A percentile compares a stretch with the other conserved stretches of the same genome.
Evolutionary conservation across 2,797 vertebrate genomes (phyloP).

Genomic region (Bovichtus diacanthus): DNA sequence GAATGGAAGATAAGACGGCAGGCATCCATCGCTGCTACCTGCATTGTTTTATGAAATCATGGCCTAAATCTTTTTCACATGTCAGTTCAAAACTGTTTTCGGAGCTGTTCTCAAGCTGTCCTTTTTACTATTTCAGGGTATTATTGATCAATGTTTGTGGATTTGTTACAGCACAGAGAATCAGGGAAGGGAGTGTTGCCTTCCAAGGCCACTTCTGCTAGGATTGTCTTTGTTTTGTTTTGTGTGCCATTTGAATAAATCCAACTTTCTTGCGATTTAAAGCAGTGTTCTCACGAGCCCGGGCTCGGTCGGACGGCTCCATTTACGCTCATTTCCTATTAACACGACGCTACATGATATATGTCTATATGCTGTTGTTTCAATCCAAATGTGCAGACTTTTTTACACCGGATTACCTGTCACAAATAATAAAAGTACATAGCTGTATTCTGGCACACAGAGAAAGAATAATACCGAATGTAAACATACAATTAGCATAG

Average conservation of each 20-base stretch:
- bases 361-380: not conserved
- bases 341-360: not conserved
- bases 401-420: not conserved
- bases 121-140: constrained; percentile 1
- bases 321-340: not conserved
- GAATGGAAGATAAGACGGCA: constrained; percentile 57
- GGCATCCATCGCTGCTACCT: constrained; percentile 44
- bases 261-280: constrained; percentile 3
- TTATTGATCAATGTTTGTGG: not conserved
- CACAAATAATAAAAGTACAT: not conserved
- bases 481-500: not conserved
- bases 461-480: not conserved
- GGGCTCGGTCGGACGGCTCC: not conserved
- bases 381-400: not conserved
- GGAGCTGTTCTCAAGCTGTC: constrained; percentile 2
- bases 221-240: not conserved
- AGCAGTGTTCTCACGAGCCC: not conserved
- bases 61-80: constrained; percentile 36
- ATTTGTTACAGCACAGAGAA: constrained; percentile 10
- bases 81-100: constrained; percentile 13
- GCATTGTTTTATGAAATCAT: constrained; percentile 45
- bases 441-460: not conserved
- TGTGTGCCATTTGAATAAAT: not conserved
- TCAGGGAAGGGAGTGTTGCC: not conserved
- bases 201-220: not conserved